Base-by-base conservation (phyloP, 2,888 invertebrate species). In the Xylocampa areola region DNA sequence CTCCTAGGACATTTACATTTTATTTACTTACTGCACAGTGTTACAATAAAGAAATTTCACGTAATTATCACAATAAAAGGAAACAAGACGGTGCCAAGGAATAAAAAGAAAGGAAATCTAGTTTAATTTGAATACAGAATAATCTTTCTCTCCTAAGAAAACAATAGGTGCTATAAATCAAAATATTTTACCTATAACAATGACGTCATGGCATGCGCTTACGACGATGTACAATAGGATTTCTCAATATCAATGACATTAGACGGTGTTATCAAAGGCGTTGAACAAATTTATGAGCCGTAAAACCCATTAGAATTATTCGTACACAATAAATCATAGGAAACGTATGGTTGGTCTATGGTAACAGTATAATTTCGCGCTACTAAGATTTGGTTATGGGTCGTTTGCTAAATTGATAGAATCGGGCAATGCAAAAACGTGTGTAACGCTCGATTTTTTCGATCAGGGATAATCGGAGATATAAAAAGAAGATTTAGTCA, bases 261-360 rank as follows among this genome's bases (percentile, higher is more conserved):
- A 79, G 73, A 74, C 73, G 73, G 68, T 57, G 69, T 69, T 79
- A 80, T 82, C 77, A 87, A 87, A 86, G 82, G 86, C 80, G 79
- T 60, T 79, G 74, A 80, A 84, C 83, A 83, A 87, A 91, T 92
- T 91, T 91, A 91, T 86, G 89, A 83, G 59, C 86, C 88, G 84
- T 87, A 86, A 86, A 87, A 82, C 84, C 86, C 84, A 84, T 85
- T 81, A 80, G 72, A 79, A 88, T 88, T 84, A 86, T 85, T 80
- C 75, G 76, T 80, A 80, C 61, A 54, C 63, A 57, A 62, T 79
- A 79, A 73, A 75, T 75, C 73, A 73, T 73, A 64, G 49, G 13
- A 55, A 62, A 67, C 61, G 68, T 71, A 65, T 68, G 59, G 75
- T 52, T 57, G 52, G 50, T 64, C 68, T 67, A 76, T 60, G 57